phyloP scores from a whole-genome alignment of 2,888 invertebrate genomes.

The Aelia acuminata region DNA sequence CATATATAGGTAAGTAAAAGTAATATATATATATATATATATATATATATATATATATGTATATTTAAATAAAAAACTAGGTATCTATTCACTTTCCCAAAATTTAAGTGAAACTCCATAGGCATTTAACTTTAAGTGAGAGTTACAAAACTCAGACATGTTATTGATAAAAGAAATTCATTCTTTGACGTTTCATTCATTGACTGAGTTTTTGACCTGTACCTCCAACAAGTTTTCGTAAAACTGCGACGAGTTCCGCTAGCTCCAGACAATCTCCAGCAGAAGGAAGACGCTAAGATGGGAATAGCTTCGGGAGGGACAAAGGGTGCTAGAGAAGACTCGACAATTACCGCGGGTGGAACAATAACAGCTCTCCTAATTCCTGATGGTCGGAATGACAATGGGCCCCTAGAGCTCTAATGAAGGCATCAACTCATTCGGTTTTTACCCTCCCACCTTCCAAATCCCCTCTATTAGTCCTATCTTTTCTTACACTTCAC shows the following conservation, averaged over 20 bases:
- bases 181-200: too few species aligned
- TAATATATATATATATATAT: too few species aligned
- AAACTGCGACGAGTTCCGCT: not conserved
- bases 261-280: not conserved
- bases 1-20: too few species aligned
- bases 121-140: too few species aligned
- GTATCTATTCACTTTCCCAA: too few species aligned
- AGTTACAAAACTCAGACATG: too few species aligned
- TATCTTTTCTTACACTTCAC: not conserved
- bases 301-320: not conserved
- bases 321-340: not conserved
- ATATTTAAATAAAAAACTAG: too few species aligned
- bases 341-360: constrained; percentile 31
- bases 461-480: constrained; percentile 11
- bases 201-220: not conserved
- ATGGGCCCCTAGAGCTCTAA: not conserved
- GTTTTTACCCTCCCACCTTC: constrained; percentile 38
- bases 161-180: too few species aligned
- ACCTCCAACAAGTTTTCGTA: not conserved
- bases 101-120: too few species aligned
- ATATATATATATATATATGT: too few species aligned
- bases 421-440: constrained; percentile 46
- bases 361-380: constrained; percentile 44
- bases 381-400: constrained; percentile 45
- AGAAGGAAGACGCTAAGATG: not conserved